A percentile compares a stretch with the other conserved stretches of the same genome.
Evolutionary conservation across 1,140 invertebrate species (phyloP).

Genomic region (Pinna nobilis): DNA sequence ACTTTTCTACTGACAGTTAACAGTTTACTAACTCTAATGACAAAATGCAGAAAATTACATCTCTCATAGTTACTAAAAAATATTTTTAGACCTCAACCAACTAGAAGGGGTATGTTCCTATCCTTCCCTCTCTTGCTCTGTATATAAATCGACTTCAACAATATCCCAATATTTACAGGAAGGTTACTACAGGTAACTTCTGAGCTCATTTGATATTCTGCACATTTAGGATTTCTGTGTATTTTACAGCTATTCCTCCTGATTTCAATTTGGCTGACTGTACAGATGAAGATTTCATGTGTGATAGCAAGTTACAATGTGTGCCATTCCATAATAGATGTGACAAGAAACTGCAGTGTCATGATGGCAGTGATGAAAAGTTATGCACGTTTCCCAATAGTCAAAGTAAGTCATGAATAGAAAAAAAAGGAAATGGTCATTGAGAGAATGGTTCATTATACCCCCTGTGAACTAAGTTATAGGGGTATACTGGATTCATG

Average conservation of each 20-base stretch:
- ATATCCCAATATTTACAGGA: background rate
- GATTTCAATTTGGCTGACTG: constrained; percentile 36
- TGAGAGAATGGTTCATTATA: too few relatives aligned
- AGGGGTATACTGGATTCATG: too few relatives aligned
- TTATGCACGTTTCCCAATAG: constrained; percentile 11
- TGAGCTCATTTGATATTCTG: background rate
- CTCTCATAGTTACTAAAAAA: too few relatives aligned
- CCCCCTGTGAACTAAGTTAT: too few relatives aligned
- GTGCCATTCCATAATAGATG: constrained; percentile 29
- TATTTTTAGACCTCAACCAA: too few relatives aligned
- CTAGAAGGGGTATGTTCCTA: too few relatives aligned
- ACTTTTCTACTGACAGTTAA: too few relatives aligned
- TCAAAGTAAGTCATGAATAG: background rate
- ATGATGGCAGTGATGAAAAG: constrained; percentile 51
- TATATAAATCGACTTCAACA: background rate
- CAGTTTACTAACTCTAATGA: too few relatives aligned
- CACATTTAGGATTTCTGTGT: background rate
- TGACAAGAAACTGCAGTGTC: constrained; percentile 47
- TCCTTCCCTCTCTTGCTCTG: background rate
- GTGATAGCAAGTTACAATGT: constrained; percentile 42
- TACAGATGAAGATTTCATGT: constrained; percentile 23
- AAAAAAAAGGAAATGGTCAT: too few relatives aligned
- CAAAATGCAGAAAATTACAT: too few relatives aligned
- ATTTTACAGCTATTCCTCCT: constrained; percentile 38
- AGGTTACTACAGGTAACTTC: background rate